Evolutionary conservation across 2,113 vertebrate species (phyloP), one percentile per base, ranked within the genome.

Genomic region (Taxidea taxus): DNA sequence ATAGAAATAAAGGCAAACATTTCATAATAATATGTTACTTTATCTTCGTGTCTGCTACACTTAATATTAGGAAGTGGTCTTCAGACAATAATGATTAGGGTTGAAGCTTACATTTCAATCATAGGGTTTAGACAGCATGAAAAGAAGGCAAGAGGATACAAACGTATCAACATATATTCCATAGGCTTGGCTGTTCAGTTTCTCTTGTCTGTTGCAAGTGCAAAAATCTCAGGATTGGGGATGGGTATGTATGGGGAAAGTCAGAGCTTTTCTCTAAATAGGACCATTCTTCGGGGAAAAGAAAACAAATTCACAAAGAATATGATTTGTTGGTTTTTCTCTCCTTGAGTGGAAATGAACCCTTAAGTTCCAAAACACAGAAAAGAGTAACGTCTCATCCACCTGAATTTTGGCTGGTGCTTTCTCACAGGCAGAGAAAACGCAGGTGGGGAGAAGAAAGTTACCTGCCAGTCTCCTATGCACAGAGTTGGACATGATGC

Each of bases 341-440:
- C 27, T 68, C 54, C 9, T 56, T 4, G 21, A 4, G 1, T 31
- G 20, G 5, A 95, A 42, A 64, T 37, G 51, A 78, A 39, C 18
- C 92, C 94, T 97, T 84, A 96, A 15, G 91, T 87, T 95, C 90
- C 87, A 47, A 77, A 72, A 72, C 21, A 85, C 21, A 14, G 44
- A 34, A 62, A 34, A 34, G 58, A 86, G 9, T 58, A 82, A 74
- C 37, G 27, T 68, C 96, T 87, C 70, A 58, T 42, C 77, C 39
- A 29, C 15, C 4, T 34, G 25, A 56, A n/a, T 58, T 47, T 98
- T 97, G 96, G 64, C 98, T 98, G 92, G 90, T 93, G 94, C 29
- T 97, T 85, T 97, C 98, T 90, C 95, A 68, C 80, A 66, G 20
- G 92, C 95, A 98, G 95, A 98, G 97, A 98, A 98, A 97, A 97